A percentile compares a stretch with the other conserved stretches of the same genome.
These are phyloP conservation scores for Agrilus planipennis DNA, from an alignment of 1,140 invertebrate species.

Conservation along the genomic window DNA sequence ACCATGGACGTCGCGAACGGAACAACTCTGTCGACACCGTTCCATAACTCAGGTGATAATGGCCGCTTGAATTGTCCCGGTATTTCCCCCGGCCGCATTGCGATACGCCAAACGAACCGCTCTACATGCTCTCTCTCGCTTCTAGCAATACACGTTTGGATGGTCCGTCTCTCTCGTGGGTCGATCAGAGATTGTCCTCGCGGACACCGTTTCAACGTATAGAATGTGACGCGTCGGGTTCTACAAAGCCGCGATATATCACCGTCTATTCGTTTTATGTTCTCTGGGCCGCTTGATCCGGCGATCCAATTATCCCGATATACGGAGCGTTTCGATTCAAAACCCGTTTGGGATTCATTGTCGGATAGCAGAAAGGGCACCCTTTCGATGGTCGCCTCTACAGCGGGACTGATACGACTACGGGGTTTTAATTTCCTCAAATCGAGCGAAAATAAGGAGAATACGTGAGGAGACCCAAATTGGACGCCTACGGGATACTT, in stretches of 20 bases:
- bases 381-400: no score
- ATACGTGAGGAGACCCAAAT: no score
- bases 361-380: no score
- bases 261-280: constrained; percentile 22
- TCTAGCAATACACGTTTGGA: constrained; percentile 11
- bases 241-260: constrained; percentile 16
- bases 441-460: no score
- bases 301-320: constrained; percentile 28
- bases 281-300: constrained; percentile 27
- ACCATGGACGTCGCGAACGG: no score
- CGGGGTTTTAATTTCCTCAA: no score
- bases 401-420: no score
- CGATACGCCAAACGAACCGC: constrained; percentile 28
- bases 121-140: constrained; percentile 21
- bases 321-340: constrained; percentile 27
- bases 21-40: constrained; percentile 26
- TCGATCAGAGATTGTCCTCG: constrained; percentile 23
- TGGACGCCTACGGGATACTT: no score
- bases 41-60: constrained; percentile 28
- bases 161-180: constrained; percentile 12
- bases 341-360: constrained; percentile 23
- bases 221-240: constrained; percentile 22
- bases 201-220: constrained; percentile 18
- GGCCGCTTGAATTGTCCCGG: constrained; percentile 24
- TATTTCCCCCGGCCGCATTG: constrained; percentile 22